Base-by-base conservation (phyloP, 1,140 invertebrate species). In the Drosophila baimaii region DNA sequence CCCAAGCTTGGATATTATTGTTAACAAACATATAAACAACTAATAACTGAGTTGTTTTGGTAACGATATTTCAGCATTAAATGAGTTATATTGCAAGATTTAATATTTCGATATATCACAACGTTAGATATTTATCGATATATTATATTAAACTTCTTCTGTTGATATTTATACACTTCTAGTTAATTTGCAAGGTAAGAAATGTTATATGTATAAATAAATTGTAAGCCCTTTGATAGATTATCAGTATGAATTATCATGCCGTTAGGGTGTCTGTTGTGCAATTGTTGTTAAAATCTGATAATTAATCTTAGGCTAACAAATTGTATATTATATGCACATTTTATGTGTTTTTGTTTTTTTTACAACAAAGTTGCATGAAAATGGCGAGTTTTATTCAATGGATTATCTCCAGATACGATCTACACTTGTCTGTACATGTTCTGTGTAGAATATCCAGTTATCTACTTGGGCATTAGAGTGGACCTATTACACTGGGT, bases 311-410 rank as follows among this genome's bases (percentile, higher is more conserved):
- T 25, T 1, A 25, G n/a, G 0, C 17, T 9, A 0, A 25, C 23
- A 7, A 15, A 41, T 39, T 13, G n/a, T n/a, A 21, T 39, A 8
- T 19, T 23, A 21, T 27, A n/a, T n/a, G n/a, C n/a, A 35, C 10
- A 31, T n/a, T 54, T 25, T 25, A 21, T 33, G 8, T 15, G 12
- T 27, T 65, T n/a, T 62, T 62, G n/a, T 27, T n/a, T 4, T n/a
- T 43, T 46, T 27, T 19, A 13, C 15, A 7, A 62, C 63, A 62
- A 65, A 62, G 19, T 66, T 23, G 10, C 43, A 31, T 17, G 15
- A 15, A 15, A 17, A 47, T 49, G 25, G 21, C 59, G 3, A 10
- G 17, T 35, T 35, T 44, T 27, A n/a, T 23, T 31, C 7, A 51
- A 12, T 15, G 39, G 21, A 29, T 43, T 61, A 64, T 64, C 62